Evolutionary conservation across 2,797 vertebrate genomes (phyloP).

Genomic region (Tragopan temminckii): DNA sequence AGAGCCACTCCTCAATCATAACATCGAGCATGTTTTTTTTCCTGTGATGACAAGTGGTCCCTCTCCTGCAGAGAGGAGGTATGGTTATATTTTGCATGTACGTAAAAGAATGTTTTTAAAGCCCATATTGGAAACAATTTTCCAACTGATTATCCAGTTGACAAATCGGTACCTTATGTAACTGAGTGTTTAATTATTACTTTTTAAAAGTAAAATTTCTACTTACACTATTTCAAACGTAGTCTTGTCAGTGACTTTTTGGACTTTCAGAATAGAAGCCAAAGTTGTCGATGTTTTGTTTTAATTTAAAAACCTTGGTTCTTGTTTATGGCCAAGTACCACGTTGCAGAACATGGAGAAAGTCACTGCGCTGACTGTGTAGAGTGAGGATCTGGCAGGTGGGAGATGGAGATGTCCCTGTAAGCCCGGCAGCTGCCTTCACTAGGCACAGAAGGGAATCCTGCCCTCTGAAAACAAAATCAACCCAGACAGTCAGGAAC

Average conservation of each 20-base stretch:
- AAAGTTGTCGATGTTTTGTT: conserved; percentile 37
- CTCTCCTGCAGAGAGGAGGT: conserved; percentile 63
- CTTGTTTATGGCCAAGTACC: conserved; percentile 38
- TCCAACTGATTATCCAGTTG: conserved; percentile 80
- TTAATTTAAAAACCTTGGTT: conserved; percentile 65
- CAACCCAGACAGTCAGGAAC: conserved; percentile 41
- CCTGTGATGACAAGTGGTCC: conserved; percentile 38
- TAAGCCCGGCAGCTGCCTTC: conserved; percentile 70
- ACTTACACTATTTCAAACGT: conserved; percentile 61
- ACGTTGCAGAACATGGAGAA: conserved; percentile 54
- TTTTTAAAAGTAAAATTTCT: conserved; percentile 78
- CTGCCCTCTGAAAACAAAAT: conserved; percentile 46
- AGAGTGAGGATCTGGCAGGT: conserved; percentile 65
- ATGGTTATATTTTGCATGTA: conserved; percentile 71
- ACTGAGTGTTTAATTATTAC: conserved; percentile 73
- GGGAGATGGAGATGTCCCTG: conserved; percentile 59
- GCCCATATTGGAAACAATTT: conserved; percentile 77
- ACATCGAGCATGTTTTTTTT: conserved; percentile 40
- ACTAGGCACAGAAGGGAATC: conserved; percentile 56
- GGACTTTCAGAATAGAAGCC: conserved; percentile 64
- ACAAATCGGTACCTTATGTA: conserved; percentile 75
- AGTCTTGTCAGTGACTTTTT: conserved; percentile 74
- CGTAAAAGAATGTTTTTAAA: conserved; percentile 69
- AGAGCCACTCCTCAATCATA: conserved; percentile 40
- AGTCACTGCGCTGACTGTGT: conserved; percentile 47